These are phyloP conservation scores for Mycetomoellerius zeteki DNA, from an alignment of 1,140 invertebrate genomes.

Conservation along the genomic window DNA sequence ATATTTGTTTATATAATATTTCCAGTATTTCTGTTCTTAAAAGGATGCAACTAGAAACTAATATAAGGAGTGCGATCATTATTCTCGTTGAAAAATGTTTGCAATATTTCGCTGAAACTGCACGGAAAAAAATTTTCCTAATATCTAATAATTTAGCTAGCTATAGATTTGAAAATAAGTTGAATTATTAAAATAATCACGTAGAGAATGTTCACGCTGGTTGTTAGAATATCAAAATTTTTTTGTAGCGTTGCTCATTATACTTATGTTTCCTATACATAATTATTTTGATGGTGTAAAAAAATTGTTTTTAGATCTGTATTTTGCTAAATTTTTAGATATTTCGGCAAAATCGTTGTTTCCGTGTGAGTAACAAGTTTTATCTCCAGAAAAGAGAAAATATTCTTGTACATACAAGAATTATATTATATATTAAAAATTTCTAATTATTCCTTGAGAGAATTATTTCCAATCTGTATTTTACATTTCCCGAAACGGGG, in stretches of 20 bases:
- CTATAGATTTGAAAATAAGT: no score
- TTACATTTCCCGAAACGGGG: neutral
- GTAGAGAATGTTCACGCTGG: no score
- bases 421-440: neutral
- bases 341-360: no score
- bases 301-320: no score
- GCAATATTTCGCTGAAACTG: neutral
- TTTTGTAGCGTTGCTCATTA: no score
- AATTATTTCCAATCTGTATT: conserved; percentile 20
- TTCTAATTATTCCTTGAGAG: neutral
- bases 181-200: no score
- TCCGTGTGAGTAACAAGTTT: neutral
- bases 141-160: no score
- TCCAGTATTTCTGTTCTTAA: neutral
- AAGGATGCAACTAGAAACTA: conserved; percentile 5
- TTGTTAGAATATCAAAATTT: no score
- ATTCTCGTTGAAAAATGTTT: neutral
- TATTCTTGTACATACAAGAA: neutral
- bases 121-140: no score
- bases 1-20: neutral
- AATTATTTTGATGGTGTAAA: no score
- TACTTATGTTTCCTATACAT: no score
- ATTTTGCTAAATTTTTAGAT: no score
- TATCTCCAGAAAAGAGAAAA: neutral
- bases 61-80: neutral